These are phyloP conservation scores for Cryptomyrus ogoouensis DNA, from an alignment of 2,113 vertebrate species.

Conservation along the genomic window DNA sequence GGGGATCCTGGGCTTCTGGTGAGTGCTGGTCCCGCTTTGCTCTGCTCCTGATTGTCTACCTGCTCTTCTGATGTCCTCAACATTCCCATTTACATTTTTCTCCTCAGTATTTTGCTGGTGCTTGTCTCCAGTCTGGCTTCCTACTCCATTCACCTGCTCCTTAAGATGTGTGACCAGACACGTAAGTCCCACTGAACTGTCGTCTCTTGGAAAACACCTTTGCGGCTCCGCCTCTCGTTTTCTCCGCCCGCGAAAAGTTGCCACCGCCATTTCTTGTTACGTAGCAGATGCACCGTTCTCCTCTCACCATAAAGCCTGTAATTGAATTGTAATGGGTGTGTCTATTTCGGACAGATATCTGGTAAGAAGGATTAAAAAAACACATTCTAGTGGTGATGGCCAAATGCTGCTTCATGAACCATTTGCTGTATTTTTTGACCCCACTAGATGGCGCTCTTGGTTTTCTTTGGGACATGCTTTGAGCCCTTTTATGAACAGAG, in stretches of 20 bases:
- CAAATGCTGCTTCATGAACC: background rate
- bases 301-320: background rate
- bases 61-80: background rate
- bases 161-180: slow-evolving; percentile 84
- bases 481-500: background rate
- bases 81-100: slow-evolving; percentile 18
- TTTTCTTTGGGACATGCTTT: background rate
- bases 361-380: background rate
- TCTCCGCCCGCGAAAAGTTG: background rate
- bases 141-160: slow-evolving; percentile 85
- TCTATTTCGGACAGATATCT: background rate
- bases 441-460: background rate
- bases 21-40: slow-evolving; percentile 30
- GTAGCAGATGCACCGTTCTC: background rate
- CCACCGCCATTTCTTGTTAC: background rate
- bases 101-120: slow-evolving; percentile 73
- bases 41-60: background rate
- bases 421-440: background rate
- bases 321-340: background rate
- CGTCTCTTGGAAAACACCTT: background rate
- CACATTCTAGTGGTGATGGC: background rate
- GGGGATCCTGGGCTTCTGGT: slow-evolving; percentile 87
- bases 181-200: slow-evolving; percentile 61
- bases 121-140: slow-evolving; percentile 73
- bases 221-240: background rate